phyloP scores from a whole-genome alignment of 2,113 vertebrate species.

The Falcunculus frontatus region DNA sequence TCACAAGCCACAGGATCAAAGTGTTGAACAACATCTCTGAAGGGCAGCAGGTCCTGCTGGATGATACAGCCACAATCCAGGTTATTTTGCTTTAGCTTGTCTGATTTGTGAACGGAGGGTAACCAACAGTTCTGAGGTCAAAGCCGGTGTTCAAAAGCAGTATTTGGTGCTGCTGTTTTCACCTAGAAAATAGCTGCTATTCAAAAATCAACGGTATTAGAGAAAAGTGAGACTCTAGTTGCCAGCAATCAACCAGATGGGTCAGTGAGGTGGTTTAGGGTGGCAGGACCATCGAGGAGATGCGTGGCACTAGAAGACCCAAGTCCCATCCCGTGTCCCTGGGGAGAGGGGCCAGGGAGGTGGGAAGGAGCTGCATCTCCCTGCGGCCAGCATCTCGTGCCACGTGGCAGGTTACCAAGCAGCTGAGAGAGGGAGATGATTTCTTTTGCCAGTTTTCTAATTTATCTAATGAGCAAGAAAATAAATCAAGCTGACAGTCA shows the following conservation, averaged over 20 bases:
- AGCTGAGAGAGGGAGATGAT: not conserved
- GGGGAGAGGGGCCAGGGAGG: not conserved
- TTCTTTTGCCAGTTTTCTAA: conserved; percentile 49
- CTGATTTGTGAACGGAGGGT: not conserved
- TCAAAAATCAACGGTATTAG: not conserved
- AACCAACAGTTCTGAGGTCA: not conserved
- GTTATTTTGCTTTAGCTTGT: not conserved
- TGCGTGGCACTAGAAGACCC: not conserved
- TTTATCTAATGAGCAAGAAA: conserved; percentile 56
- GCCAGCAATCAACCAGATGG: fast-evolving
- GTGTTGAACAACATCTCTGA: not conserved
- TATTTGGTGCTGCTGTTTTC: not conserved
- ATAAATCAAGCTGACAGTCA: conserved; percentile 62
- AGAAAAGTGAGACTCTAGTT: not conserved
- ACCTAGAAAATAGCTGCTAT: not conserved
- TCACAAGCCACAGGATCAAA: not conserved
- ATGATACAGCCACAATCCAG: not conserved
- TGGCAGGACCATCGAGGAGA: not conserved
- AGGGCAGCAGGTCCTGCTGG: not conserved
- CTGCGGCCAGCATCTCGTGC: not conserved
- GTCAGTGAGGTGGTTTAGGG: not conserved
- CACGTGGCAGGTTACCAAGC: not conserved
- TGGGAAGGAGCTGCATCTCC: not conserved
- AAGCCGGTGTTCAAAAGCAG: not conserved
- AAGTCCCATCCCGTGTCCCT: not conserved